Base-by-base conservation (phyloP, 2,888 invertebrate species). In the Anticlea derivata region DNA sequence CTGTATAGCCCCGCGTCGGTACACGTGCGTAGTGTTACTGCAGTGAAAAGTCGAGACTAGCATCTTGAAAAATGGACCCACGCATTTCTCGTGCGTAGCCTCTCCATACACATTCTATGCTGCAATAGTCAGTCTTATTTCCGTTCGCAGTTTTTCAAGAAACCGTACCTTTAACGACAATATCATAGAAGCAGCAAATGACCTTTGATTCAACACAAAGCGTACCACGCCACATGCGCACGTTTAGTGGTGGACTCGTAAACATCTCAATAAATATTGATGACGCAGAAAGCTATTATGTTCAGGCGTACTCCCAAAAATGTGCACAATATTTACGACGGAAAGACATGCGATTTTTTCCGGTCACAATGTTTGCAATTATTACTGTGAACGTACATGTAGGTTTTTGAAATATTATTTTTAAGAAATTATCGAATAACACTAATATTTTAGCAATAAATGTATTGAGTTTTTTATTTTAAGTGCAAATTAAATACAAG, bases 261-360 rank as follows among this genome's bases (percentile, higher is more conserved):
- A 84, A 84, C 77, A 82, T 78, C 71, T 77, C 78, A 76, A 84
- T 86, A 85, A 86, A 86, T 86, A 86, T 86, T 86, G 85, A 86
- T 85, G 83, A 82, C 75, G 74, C 76, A 82, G 80, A 84, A 84
- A 73, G 75, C 82, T 76, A 83, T 85, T 83, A 82, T 78, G 75
- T 79, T 75, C 82, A 83, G 83, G 76, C 83, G 64, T 79, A 83
- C 79, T 79, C 73, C 80, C 82, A 75, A 84, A 85, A 83, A 83
- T 83, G 78, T 79, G 76, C 70, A 78, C 80, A 77, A 79, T 51
- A 58, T 85, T 83, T 84, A 86, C 75, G 81, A 80, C 57, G 70
- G 70, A 76, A 80, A 80, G 83, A 83, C 85, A 86, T 81, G 84
- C 84, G 78, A 84, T 77, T 78, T 80, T 79, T 81, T 70, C 71